A percentile compares a stretch with the other conserved stretches of the same genome.
Conservation (phyloP, 2,113 vertebrate species). For the Paramormyrops kingsleyae region DNA sequence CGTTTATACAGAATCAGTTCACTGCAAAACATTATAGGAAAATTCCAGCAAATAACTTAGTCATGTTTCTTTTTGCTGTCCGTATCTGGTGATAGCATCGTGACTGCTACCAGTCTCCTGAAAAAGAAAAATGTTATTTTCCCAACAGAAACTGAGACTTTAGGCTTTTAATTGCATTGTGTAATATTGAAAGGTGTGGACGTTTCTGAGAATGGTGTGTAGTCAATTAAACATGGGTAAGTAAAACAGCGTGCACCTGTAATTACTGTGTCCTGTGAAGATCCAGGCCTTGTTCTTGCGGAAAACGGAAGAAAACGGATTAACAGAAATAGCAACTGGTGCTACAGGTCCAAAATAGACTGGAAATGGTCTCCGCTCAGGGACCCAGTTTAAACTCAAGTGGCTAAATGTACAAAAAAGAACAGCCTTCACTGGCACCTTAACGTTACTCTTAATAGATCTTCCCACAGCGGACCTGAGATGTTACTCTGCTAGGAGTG, state of each 20-base stretch:
- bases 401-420: not conserved
- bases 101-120: not conserved
- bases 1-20: not conserved
- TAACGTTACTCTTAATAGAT: not conserved
- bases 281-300: not conserved
- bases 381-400: not conserved
- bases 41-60: not conserved
- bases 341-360: conserved; percentile 9
- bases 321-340: not conserved
- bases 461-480: not conserved
- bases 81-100: not conserved
- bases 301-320: not conserved
- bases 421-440: not conserved
- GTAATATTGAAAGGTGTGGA: not conserved
- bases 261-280: not conserved
- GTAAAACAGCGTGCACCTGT: not conserved
- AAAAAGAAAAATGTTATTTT: not conserved
- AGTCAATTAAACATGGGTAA: not conserved
- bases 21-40: not conserved
- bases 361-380: not conserved
- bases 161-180: not conserved
- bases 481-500: not conserved
- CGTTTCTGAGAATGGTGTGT: not conserved
- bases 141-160: not conserved
- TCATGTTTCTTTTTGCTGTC: not conserved